Conservation (phyloP, 2,113 vertebrate species). For the Hassar affinis region DNA sequence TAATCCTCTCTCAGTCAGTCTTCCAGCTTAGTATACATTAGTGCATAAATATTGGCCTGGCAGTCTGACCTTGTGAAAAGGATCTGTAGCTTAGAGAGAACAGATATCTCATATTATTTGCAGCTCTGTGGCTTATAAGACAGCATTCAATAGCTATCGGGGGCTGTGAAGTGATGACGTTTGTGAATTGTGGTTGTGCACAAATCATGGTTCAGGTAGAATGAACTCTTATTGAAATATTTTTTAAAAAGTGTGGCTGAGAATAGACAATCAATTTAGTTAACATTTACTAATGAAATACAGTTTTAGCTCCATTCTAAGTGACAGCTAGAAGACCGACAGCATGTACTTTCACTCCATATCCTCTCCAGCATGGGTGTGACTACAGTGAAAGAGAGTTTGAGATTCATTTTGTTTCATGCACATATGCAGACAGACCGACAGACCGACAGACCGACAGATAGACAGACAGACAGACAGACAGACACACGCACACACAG, state of each 20-base stretch:
- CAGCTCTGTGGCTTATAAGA: neutral
- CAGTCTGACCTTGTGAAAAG: neutral
- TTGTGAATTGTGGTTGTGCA: neutral
- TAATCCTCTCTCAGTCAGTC: neutral
- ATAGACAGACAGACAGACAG: neutral
- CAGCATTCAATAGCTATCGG: neutral
- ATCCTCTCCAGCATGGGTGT: neutral
- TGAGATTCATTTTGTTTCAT: conserved; percentile 9
- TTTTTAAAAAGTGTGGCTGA: too few species aligned
- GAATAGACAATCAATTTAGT: neutral
- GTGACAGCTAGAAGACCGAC: neutral
- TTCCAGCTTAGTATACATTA: neutral
- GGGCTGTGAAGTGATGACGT: neutral
- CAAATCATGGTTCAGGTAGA: neutral
- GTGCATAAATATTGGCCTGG: neutral
- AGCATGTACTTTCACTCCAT: neutral
- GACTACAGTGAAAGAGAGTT: neutral
- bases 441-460: neutral
- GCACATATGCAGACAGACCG: neutral
- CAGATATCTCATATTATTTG: neutral
- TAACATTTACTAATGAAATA: neutral
- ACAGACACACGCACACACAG: conserved; percentile 31
- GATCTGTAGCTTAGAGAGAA: neutral
- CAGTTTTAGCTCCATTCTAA: neutral
- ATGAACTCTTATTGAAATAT: neutral